phyloP scores from a whole-genome alignment of 2,113 vertebrate genomes.

The Centropus unirufus region DNA sequence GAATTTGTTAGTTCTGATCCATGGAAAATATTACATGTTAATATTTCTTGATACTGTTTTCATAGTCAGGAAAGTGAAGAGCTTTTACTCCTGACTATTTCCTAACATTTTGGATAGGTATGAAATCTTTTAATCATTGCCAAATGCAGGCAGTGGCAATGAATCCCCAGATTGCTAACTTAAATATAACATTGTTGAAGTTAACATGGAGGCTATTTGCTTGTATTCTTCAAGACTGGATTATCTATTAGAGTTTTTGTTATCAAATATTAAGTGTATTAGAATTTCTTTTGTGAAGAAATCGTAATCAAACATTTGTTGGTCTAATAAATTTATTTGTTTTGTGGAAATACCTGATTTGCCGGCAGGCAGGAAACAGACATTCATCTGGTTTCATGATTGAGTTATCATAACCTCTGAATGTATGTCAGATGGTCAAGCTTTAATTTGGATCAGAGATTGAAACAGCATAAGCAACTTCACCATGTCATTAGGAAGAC shows the following conservation, averaged over 20 bases:
- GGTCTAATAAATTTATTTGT: not conserved
- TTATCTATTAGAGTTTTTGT: not conserved
- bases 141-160: not conserved
- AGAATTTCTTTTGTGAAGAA: not conserved
- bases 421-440: not conserved
- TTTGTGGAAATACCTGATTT: not conserved
- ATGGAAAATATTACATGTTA: conserved; percentile 20
- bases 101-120: not conserved
- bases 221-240: not conserved
- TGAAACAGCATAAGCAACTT: not conserved
- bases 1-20: not conserved
- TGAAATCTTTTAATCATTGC: not conserved
- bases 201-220: not conserved
- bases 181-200: not conserved
- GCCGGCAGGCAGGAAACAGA: not conserved
- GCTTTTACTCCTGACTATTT: not conserved
- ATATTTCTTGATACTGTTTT: not conserved
- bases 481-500: not conserved
- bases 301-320: not conserved
- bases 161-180: not conserved
- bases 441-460: not conserved
- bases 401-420: not conserved
- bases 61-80: not conserved
- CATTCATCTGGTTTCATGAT: not conserved
- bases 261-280: not conserved